Percentiles rank a stretch among this genome's conserved stretches.
Evolutionary conservation across 2,797 vertebrate species (phyloP).

Genomic region (Tapera naevia): DNA sequence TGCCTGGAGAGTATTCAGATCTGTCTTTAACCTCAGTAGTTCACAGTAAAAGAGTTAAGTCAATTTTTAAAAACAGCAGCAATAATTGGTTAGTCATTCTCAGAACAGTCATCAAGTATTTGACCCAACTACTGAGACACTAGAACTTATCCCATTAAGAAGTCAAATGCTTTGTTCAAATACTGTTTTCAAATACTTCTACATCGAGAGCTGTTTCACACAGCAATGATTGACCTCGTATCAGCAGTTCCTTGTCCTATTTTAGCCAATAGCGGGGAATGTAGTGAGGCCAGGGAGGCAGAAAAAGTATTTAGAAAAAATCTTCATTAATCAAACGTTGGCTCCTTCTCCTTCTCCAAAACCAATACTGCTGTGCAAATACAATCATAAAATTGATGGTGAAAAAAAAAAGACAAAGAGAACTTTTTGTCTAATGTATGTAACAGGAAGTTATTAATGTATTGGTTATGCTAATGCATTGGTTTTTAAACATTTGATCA

Average conservation of each 20-base stretch:
- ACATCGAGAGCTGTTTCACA: background rate
- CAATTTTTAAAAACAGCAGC: background rate
- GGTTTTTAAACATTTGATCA: background rate
- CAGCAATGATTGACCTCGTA: background rate
- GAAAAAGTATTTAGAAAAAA: background rate
- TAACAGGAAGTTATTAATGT: background rate
- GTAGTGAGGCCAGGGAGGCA: background rate
- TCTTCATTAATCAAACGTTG: background rate
- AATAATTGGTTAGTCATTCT: background rate
- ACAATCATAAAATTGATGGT: background rate
- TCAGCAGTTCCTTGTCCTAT: background rate
- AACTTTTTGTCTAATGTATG: background rate
- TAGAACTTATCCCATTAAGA: background rate
- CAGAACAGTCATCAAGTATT: background rate
- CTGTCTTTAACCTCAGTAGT: background rate
- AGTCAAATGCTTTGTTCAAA: background rate
- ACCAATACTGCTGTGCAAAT: background rate
- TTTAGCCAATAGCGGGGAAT: background rate
- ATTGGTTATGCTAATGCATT: background rate
- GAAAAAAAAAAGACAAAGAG: background rate
- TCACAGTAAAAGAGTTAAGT: background rate
- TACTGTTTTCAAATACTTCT: background rate
- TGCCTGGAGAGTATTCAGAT: background rate
- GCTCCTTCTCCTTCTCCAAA: background rate
- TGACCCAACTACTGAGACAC: background rate